phyloP scores from a whole-genome alignment of 2,888 invertebrate species.

The Panopea generosa region DNA sequence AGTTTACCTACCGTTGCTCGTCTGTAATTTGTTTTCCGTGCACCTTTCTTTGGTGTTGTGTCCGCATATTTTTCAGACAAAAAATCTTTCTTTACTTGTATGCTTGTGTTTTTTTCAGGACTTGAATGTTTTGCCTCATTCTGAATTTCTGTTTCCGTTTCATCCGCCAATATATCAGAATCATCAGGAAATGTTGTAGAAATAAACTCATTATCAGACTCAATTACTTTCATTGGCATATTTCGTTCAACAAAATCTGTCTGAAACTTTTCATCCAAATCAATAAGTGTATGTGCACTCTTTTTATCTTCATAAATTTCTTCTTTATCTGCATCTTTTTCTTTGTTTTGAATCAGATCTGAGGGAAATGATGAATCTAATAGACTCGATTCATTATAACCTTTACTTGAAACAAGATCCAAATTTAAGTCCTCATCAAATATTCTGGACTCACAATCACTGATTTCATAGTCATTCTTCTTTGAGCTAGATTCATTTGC shows the following conservation, averaged over 20 bases:
- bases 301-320: conserved; percentile 28
- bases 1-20: conserved; percentile 26
- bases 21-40: not conserved
- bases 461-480: conserved; percentile 21
- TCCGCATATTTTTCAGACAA: conserved; percentile 3
- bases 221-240: conserved; percentile 51
- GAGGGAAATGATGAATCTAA: conserved; percentile 45
- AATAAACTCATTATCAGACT: conserved; percentile 58
- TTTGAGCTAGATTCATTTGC: not conserved
- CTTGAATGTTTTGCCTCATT: not conserved
- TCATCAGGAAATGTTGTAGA: conserved; percentile 56
- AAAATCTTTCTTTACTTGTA: not conserved
- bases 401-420: conserved; percentile 37
- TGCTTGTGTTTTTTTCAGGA: not conserved
- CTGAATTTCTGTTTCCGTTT: conserved; percentile 41
- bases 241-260: conserved; percentile 61
- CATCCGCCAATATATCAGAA: conserved; percentile 48
- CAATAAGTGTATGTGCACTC: conserved; percentile 29
- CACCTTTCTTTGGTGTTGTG: conserved; percentile 2
- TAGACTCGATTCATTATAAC: conserved; percentile 27
- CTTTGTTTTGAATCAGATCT: conserved; percentile 30
- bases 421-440: conserved; percentile 29
- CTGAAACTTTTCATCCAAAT: conserved; percentile 57
- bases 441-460: conserved; percentile 26
- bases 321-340: not conserved